A percentile compares a stretch with the other conserved stretches of the same genome.
phyloP scores from a whole-genome alignment of 2,888 invertebrate species.

The Ophion ventricosus region DNA sequence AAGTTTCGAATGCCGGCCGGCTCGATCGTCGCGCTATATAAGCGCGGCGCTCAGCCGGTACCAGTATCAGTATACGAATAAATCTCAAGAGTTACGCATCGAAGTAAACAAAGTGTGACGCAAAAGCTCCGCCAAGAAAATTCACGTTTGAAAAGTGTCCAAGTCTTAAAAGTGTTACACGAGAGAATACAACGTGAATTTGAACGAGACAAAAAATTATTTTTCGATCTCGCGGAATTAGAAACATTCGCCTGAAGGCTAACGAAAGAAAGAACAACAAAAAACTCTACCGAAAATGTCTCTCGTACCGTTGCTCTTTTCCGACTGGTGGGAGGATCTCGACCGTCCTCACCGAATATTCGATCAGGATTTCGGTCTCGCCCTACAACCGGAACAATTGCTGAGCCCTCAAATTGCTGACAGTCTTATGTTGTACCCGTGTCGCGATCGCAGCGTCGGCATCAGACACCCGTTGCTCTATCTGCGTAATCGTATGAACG shows the following conservation, averaged over 20 bases:
- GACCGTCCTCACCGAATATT: conserved; percentile 89
- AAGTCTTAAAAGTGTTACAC: neutral
- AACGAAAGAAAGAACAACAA: conserved; percentile 11
- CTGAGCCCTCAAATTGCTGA: conserved; percentile 85
- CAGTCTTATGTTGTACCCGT: conserved; percentile 59
- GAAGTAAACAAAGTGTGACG: conserved; percentile 15
- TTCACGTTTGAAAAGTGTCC: neutral
- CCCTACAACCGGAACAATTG: conserved; percentile 89
- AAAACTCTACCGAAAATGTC: conserved; percentile 86
- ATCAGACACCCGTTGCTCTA: conserved; percentile 49
- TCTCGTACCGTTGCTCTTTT: conserved; percentile 89
- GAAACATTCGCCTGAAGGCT: neutral
- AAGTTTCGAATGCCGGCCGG: conserved; percentile 26
- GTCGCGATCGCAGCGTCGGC: conserved; percentile 56
- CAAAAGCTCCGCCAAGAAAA: neutral
- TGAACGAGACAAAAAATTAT: neutral
- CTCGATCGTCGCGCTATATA: conserved; percentile 66
- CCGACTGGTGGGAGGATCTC: conserved; percentile 93
- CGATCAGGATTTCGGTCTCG: conserved; percentile 92
- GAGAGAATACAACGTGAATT: neutral
- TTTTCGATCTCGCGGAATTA: neutral
- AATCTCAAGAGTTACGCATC: conserved; percentile 50
- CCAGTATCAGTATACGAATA: conserved; percentile 58
- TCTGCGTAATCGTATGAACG: conserved; percentile 58
- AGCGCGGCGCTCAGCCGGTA: conserved; percentile 22